Conservation (phyloP, 2,888 invertebrate genomes). For the Metalampra italica region DNA sequence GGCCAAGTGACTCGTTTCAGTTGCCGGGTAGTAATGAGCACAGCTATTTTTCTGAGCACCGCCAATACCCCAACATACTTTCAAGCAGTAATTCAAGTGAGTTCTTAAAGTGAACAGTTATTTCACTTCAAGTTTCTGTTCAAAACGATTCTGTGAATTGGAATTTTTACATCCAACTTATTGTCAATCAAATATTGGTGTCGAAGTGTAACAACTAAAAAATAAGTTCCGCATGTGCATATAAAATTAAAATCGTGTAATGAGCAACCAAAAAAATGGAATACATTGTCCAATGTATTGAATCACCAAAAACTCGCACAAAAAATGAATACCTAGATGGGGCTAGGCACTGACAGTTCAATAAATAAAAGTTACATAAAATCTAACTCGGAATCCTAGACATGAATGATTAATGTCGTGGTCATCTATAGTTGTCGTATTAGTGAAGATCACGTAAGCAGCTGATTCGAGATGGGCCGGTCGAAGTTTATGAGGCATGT, state of each 20-base stretch:
- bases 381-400: conserved; percentile 49
- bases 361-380: conserved; percentile 52
- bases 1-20: too few species aligned
- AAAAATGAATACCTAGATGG: conserved; percentile 46
- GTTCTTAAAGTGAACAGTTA: conserved; percentile 31
- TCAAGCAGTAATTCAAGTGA: conserved; percentile 32
- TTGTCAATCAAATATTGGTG: conserved; percentile 3
- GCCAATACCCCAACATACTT: conserved; percentile 44
- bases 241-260: conserved; percentile 19
- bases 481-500: conserved; percentile 33
- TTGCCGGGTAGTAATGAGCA: too few species aligned
- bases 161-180: neutral
- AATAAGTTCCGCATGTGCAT: conserved; percentile 17
- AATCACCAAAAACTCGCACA: conserved; percentile 35
- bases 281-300: conserved; percentile 39
- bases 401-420: conserved; percentile 64
- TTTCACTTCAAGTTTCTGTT: neutral
- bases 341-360: conserved; percentile 47
- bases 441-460: conserved; percentile 44
- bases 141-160: neutral
- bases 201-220: conserved; percentile 8
- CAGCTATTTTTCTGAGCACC: conserved; percentile 35
- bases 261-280: conserved; percentile 18
- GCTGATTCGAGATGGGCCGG: conserved; percentile 43
- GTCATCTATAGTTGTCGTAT: conserved; percentile 60